Base-by-base conservation (phyloP, 2,797 vertebrate species). In the Chanos chanos region DNA sequence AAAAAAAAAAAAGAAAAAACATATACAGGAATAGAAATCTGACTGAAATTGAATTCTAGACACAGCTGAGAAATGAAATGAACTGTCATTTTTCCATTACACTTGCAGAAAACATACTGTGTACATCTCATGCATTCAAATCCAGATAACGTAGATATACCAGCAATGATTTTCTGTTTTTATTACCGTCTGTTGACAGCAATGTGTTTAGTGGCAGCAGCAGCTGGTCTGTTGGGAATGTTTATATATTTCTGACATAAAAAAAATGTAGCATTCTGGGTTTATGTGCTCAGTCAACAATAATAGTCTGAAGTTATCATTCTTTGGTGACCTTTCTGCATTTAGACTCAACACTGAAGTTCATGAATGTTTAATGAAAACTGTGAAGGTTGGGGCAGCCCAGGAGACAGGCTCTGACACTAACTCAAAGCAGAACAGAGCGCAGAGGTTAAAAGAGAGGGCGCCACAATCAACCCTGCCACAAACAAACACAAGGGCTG, bases 301-400 rank as follows among this genome's bases (percentile, higher is more conserved):
- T 67, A 78, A 53, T 58, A 9, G 37, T 72, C 69, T 70, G 68
- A 73, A 77, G 63, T 48, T 50, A 83, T 83, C 78, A 76, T 72
- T 81, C 73, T 62, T 69, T 67, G 74, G 61, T 86, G 83, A 87
- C 86, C 85, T 85, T 85, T 83, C 76, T 80, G 80, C 75, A 72
- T 66, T 77, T 73, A 85, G 75, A 72, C 79, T 71, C 72, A 67
- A 71, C 76, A 79, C 69, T 71, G 77, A 74, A 73, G 70, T 78
- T 83, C 78, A 86, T 88, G 78, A 89, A 88, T 87, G 79, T 84
- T 87, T 86, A 81, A 89, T 81, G 48, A 73, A 45, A 73, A 71
- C 47, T 63, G 58, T 55, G 77, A 58, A 74, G 83, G 82, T 81
- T 83, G 77, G 65, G 77, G 77, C 70, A 78, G 78, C 77, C 72